phyloP scores from a whole-genome alignment of 2,797 vertebrate species.

The Allobates femoralis region DNA sequence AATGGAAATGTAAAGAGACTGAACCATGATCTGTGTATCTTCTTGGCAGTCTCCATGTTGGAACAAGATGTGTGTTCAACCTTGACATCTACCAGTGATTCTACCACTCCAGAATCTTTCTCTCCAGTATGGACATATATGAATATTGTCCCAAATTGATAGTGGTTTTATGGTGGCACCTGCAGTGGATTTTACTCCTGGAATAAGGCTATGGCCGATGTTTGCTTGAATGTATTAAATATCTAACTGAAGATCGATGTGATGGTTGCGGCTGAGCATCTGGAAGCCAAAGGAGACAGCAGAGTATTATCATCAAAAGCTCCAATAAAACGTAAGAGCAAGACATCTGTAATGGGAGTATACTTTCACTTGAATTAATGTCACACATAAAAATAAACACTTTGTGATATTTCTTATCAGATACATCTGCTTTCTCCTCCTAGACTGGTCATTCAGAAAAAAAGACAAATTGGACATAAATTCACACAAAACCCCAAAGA shows the following conservation, averaged over 20 bases:
- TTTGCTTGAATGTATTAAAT: fast-evolving
- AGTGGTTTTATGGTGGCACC: slow-evolving; percentile 19
- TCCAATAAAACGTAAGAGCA: too few relatives aligned
- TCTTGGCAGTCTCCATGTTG: background rate
- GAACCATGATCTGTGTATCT: background rate
- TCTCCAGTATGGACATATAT: slow-evolving; percentile 14
- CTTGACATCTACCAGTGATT: background rate
- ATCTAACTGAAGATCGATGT: fast-evolving
- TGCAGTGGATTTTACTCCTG: background rate
- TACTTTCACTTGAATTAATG: too few relatives aligned
- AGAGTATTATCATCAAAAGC: background rate
- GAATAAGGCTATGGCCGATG: slow-evolving; percentile 37
- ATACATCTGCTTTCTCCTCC: too few relatives aligned
- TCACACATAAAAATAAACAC: too few relatives aligned
- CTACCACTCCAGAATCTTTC: background rate
- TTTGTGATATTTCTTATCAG: too few relatives aligned
- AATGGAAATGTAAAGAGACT: background rate
- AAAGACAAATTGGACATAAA: too few relatives aligned
- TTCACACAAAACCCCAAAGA: too few relatives aligned
- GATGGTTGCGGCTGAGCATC: slow-evolving; percentile 15
- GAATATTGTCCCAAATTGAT: slow-evolving; percentile 28
- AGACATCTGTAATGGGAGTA: too few relatives aligned
- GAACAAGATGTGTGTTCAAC: background rate
- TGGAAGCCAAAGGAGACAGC: slow-evolving; percentile 47
- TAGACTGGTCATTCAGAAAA: too few relatives aligned